phyloP scores from a whole-genome alignment of 2,888 invertebrate genomes.

The Diadromus collaris region DNA sequence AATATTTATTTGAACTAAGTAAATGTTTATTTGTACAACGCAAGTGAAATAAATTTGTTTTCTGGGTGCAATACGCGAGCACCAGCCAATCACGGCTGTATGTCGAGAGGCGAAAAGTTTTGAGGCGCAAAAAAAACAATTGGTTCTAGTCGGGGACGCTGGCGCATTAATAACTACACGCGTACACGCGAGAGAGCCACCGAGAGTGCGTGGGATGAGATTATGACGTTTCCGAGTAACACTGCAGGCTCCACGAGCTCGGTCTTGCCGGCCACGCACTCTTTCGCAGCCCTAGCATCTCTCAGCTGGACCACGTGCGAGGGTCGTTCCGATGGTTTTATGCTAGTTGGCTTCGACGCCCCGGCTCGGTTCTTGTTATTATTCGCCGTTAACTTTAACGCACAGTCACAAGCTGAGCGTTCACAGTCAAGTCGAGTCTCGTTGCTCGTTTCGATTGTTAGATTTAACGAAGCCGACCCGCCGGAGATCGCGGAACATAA shows the following conservation, averaged over 20 bases:
- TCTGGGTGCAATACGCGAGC: too few relatives aligned
- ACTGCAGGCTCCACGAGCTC: slow-evolving; percentile 57
- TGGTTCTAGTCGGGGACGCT: slow-evolving; percentile 7
- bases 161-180: slow-evolving; percentile 54
- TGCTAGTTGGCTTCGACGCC: slow-evolving; percentile 51
- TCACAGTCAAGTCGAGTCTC: slow-evolving; percentile 13
- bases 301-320: slow-evolving; percentile 59
- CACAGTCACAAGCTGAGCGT: slow-evolving; percentile 5
- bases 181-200: slow-evolving; percentile 35
- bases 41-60: too few relatives aligned
- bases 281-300: slow-evolving; percentile 4
- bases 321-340: slow-evolving; percentile 52
- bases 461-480: slow-evolving; percentile 45
- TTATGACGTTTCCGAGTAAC: slow-evolving; percentile 76
- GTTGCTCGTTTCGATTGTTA: slow-evolving; percentile 39
- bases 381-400: slow-evolving; percentile 15
- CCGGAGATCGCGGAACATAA: slow-evolving; percentile 34
- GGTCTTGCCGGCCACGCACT: slow-evolving; percentile 13
- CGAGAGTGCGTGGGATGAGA: slow-evolving; percentile 63
- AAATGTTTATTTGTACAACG: too few relatives aligned
- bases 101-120: neutral
- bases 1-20: too few relatives aligned
- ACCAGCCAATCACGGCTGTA: too few relatives aligned
- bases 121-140: slow-evolving; percentile 6
- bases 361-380: slow-evolving; percentile 30